Evolutionary conservation across 1,140 invertebrate species (phyloP).

Genomic region (Melanaphis sacchari): DNA sequence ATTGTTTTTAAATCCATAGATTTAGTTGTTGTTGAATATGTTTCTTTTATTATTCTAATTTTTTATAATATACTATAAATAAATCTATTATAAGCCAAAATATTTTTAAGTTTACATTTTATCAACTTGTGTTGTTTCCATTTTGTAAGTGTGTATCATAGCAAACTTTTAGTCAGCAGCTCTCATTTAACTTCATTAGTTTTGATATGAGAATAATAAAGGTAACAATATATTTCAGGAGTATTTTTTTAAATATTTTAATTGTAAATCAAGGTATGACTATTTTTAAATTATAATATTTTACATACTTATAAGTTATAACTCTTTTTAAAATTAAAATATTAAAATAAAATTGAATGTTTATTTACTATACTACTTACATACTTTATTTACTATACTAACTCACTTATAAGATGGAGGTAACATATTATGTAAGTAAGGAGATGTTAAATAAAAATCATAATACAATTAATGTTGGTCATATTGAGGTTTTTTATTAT

Average conservation of each 20-base stretch:
- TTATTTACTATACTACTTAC: no score
- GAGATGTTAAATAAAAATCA: no score
- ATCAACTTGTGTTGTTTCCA: background rate
- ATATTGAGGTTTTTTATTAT: no score
- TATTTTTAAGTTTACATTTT: background rate
- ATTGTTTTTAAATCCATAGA: no score
- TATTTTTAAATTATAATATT: background rate
- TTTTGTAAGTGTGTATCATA: background rate
- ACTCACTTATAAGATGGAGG: no score
- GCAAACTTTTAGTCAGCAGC: no score
- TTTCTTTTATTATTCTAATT: background rate
- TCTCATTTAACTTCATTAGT: no score
- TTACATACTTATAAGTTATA: background rate
- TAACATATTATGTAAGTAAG: no score
- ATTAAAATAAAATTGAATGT: background rate
- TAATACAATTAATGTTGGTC: no score
- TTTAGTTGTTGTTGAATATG: background rate
- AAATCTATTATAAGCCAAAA: background rate
- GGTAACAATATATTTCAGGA: background rate
- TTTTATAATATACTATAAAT: background rate
- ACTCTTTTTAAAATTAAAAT: background rate
- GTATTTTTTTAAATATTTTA: background rate
- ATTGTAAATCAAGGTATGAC: background rate
- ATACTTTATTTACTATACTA: no score
- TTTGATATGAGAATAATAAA: no score